Evolutionary conservation across 2,113 vertebrate species (phyloP).

Genomic region (Oxyura jamaicensis): DNA sequence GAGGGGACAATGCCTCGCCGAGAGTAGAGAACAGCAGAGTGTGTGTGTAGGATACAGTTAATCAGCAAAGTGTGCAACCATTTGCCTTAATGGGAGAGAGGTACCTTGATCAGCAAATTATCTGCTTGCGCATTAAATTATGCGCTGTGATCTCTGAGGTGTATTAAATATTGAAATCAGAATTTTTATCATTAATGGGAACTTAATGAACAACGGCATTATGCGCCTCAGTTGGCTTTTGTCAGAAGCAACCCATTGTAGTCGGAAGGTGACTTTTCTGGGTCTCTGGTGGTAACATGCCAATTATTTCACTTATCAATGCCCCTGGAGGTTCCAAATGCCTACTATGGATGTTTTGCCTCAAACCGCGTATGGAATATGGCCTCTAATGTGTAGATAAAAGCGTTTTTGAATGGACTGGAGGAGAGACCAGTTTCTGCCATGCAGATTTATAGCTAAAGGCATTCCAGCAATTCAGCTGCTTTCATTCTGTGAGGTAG

Average conservation of each 20-base stretch:
- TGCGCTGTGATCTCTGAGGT: conserved; percentile 36
- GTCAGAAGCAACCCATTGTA: conserved; percentile 1
- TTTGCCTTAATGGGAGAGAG: conserved; percentile 11
- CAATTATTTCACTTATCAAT: conserved; percentile 24
- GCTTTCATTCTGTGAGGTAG: conserved; percentile 21
- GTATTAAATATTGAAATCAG: conserved; percentile 40
- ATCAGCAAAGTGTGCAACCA: conserved; percentile 14
- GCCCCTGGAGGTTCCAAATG: background rate
- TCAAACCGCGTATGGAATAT: background rate
- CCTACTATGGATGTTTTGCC: background rate
- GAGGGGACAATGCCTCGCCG: background rate
- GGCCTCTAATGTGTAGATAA: background rate
- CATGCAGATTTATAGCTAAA: conserved; percentile 35
- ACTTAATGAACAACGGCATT: conserved; percentile 32
- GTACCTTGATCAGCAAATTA: conserved; percentile 58
- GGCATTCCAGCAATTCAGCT: background rate
- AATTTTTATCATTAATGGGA: conserved; percentile 22
- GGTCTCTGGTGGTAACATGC: background rate
- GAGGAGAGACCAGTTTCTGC: background rate
- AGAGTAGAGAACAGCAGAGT: accelerated
- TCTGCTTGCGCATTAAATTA: conserved; percentile 46
- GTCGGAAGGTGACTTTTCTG: conserved; percentile 53
- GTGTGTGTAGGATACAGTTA: background rate
- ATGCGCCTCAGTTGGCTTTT: background rate
- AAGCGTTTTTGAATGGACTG: background rate